These are phyloP conservation scores for Chrysomela aeneicollis DNA, from an alignment of 2,888 invertebrate genomes.

Conservation along the genomic window DNA sequence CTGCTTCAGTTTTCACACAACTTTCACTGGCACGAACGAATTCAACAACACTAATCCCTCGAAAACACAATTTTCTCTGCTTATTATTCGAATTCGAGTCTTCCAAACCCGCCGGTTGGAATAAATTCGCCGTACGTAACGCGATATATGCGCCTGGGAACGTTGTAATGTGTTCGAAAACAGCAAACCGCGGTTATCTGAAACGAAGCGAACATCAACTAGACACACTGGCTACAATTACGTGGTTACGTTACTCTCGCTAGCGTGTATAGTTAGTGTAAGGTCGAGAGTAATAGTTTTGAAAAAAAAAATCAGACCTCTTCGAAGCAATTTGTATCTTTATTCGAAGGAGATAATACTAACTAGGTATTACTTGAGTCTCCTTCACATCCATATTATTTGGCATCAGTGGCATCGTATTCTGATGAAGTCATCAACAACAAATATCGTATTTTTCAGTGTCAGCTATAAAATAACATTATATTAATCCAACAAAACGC, in stretches of 20 bases:
- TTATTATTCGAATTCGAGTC: neutral
- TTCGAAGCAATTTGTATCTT: too few species aligned
- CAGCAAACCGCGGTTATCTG: constrained; percentile 11
- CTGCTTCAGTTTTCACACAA: neutral
- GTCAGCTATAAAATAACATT: too few species aligned
- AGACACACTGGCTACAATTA: constrained; percentile 13
- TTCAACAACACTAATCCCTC: neutral
- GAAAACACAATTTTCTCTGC: neutral
- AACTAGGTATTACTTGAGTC: too few species aligned
- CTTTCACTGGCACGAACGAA: neutral
- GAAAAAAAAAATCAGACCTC: too few species aligned
- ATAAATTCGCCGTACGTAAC: neutral
- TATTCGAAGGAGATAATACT: too few species aligned
- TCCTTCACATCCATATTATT: too few species aligned
- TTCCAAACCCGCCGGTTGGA: neutral
- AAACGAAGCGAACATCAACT: constrained; percentile 1
- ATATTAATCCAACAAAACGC: too few species aligned
- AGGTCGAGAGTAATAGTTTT: neutral
- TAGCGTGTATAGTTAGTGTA: neutral
- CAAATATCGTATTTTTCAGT: too few species aligned
- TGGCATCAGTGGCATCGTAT: too few species aligned
- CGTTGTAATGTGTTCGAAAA: neutral
- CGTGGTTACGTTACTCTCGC: neutral
- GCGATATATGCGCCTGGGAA: neutral
- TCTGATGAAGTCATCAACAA: too few species aligned